Evolutionary conservation across 1,140 invertebrate genomes (phyloP), one percentile per base, ranked within the genome.

Genomic region (Ceratoteleas bidentatus): DNA sequence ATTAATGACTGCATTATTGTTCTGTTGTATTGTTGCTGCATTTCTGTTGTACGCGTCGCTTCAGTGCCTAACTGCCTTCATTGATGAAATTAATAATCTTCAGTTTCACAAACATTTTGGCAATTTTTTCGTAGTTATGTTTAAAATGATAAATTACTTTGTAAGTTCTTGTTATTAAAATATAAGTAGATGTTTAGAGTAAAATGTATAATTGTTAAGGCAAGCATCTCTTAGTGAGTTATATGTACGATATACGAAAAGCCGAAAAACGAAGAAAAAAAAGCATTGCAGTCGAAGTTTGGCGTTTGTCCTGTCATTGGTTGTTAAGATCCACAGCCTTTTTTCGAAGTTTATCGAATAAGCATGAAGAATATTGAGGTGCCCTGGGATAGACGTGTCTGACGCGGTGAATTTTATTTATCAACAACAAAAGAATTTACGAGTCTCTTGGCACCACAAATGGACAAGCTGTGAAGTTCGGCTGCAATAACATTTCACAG

Each of bases 1-100:
- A 57, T 24, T 72, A 64, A 43, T 53, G 9, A 57, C 73, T 80
- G 24, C 13, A 73, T 54, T 43, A 50, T 64, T 77, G 45, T 83
- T 73, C 60, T 38, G 58, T 62, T 10, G 6, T 61, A 68, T 68
- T 69, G 50, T 75, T 81, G 83, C 58, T 82, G 52, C 73, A 81
- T 83, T 78, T 77, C 77, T 83, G 77, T 78, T 77, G 74, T 77
- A 64, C 57, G 73, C 78, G 73, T 81, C 73, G 64, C 69, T 78
- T 52, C 53, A 77, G 74, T 81, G 73, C 70, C 68, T 83, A 69
- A 61, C 56, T 80, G 68, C 76, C 70, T 73, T 76, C 40, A 45
- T 81, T 84, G 33, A 64, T 24, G 7, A 57, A 60, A 57, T n/a
- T 45, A 2, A 24, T 24, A 24, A 68, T 34, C 33, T 33, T 38